These are phyloP conservation scores for Allophyes oxyacanthae DNA, from an alignment of 2,888 invertebrate genomes.

Conservation along the genomic window DNA sequence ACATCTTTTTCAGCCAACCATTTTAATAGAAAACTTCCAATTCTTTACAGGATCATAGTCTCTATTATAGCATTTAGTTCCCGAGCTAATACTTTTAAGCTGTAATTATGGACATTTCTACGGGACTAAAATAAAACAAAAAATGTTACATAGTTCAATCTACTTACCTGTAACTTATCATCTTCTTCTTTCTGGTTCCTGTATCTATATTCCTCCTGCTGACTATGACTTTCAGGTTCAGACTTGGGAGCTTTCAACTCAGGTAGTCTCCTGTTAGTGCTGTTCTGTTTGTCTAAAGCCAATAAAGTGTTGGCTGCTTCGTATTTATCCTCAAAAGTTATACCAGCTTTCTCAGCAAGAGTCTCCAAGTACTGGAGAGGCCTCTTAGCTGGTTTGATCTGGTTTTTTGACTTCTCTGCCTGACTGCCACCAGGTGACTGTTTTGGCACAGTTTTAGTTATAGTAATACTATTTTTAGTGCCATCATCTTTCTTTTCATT, in stretches of 20 bases:
- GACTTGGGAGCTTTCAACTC: slow-evolving; percentile 80
- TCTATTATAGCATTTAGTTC: too few species aligned
- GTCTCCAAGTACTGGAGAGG: slow-evolving; percentile 92
- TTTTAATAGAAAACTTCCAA: too few species aligned
- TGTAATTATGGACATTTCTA: too few species aligned
- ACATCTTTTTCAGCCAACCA: too few species aligned
- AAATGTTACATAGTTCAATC: too few species aligned
- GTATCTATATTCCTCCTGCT: slow-evolving; percentile 79
- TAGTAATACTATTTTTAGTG: slow-evolving; percentile 87
- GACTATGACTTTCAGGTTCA: slow-evolving; percentile 76
- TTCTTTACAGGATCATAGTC: too few species aligned
- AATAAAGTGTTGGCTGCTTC: slow-evolving; percentile 91
- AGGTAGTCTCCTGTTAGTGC: slow-evolving; percentile 76
- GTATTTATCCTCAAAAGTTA: slow-evolving; percentile 93
- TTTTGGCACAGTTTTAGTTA: slow-evolving; percentile 81
- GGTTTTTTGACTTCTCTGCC: slow-evolving; percentile 73
- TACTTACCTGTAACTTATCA: slow-evolving; percentile 80
- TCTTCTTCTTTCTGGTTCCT: slow-evolving; percentile 84
- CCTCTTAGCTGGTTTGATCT: slow-evolving; percentile 74
- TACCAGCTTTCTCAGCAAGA: slow-evolving; percentile 92
- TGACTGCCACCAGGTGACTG: slow-evolving; percentile 73
- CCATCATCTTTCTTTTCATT: slow-evolving; percentile 84
- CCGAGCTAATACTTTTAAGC: too few species aligned
- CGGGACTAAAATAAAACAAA: too few species aligned
- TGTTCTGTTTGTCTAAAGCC: slow-evolving; percentile 91